Conservation (phyloP, 2,888 invertebrate genomes). For the Heliconius hortense region DNA sequence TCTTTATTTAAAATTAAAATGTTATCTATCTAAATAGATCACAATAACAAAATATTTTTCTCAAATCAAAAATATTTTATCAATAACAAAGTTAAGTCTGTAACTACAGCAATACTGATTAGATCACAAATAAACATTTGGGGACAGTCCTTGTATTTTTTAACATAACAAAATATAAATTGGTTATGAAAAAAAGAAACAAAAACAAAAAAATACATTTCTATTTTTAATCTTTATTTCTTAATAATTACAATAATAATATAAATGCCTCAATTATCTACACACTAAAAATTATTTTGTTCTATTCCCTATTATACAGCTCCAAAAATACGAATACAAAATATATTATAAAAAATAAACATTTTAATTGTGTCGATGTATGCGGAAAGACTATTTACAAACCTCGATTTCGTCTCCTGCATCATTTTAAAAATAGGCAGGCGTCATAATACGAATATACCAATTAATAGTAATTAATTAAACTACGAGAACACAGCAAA, state of each 20-base stretch:
- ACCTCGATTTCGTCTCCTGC: neutral
- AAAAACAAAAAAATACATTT: neutral
- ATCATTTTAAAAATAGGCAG: neutral
- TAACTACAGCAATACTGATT: no score
- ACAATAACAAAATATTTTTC: no score
- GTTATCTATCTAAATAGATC: no score
- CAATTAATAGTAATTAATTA: neutral
- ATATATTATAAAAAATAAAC: neutral
- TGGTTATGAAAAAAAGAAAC: neutral
- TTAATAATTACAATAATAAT: conserved; percentile 2
- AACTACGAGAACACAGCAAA: neutral
- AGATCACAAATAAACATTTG: no score
- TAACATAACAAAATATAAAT: neutral
- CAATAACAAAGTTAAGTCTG: no score
- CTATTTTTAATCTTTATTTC: neutral
- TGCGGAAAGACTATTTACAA: neutral
- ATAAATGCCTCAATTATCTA: conserved; percentile 12
- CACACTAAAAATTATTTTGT: neutral
- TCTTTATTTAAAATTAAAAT: no score
- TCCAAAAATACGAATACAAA: neutral
- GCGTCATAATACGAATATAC: no score
- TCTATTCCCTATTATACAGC: neutral
- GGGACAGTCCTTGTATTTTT: neutral
- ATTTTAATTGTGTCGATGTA: neutral
- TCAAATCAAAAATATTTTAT: no score